phyloP scores from a whole-genome alignment of 2,888 invertebrate species.

The Catotricha subobsoleta region DNA sequence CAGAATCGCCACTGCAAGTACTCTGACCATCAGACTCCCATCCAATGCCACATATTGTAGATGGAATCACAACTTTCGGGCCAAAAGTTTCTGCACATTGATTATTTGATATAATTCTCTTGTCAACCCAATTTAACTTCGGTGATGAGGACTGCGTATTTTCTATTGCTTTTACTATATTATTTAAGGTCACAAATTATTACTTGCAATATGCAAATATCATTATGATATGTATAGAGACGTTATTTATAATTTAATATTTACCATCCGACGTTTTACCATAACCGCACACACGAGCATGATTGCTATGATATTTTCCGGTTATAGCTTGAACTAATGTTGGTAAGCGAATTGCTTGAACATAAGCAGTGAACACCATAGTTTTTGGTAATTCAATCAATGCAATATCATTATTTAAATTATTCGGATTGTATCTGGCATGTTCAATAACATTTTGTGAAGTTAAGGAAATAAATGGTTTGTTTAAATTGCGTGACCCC shows the following conservation, averaged over 20 bases:
- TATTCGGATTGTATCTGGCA: conserved; percentile 9
- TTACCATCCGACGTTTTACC: conserved; percentile 1
- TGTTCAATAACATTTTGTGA: conserved; percentile 8
- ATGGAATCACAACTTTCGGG: conserved; percentile 9
- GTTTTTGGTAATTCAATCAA: conserved; percentile 8
- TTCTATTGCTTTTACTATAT: no score
- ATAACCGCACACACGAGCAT: conserved; percentile 23
- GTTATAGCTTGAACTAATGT: conserved; percentile 15
- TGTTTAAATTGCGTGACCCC: conserved; percentile 9
- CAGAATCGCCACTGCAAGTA: conserved; percentile 13
- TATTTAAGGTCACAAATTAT: no score
- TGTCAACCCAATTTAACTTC: conserved; percentile 6
- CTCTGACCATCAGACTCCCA: conserved; percentile 7
- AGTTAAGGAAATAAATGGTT: conserved; percentile 7
- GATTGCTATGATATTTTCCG: conserved; percentile 24
- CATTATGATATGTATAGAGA: no score
- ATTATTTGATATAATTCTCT: conserved; percentile 10
- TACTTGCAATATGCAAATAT: no score
- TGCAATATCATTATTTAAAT: conserved; percentile 10
- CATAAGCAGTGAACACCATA: conserved; percentile 16
- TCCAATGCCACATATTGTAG: conserved; percentile 12
- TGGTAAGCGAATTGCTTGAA: conserved; percentile 20
- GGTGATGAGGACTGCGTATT: background rate
- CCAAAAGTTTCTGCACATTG: conserved; percentile 11
- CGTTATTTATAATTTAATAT: background rate